These are phyloP conservation scores for Cremastobaeus sp. DNA, from an alignment of 2,888 invertebrate species.

Conservation along the genomic window DNA sequence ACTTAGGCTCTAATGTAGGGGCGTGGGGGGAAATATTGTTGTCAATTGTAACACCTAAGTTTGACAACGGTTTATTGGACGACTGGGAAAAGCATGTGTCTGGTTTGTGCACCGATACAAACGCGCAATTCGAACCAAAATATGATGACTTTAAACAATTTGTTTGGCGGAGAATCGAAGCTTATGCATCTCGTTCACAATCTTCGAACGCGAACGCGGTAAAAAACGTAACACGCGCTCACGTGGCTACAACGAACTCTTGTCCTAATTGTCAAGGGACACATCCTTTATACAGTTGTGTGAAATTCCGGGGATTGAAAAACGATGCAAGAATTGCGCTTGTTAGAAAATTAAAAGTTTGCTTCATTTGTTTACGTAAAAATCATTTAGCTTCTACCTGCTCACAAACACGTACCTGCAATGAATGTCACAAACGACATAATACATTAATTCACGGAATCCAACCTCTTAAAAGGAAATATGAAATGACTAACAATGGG, in stretches of 20 bases:
- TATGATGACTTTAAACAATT: background rate
- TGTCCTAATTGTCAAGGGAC: background rate
- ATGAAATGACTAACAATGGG: too few species aligned
- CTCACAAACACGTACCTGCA: slow-evolving; percentile 7
- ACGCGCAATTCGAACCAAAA: background rate
- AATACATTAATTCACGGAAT: background rate
- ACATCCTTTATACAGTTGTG: slow-evolving; percentile 1
- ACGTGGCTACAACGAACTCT: background rate
- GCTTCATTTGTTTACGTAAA: slow-evolving; percentile 20
- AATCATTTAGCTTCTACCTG: slow-evolving; percentile 4
- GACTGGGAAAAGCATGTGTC: background rate
- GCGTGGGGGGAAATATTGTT: too few species aligned
- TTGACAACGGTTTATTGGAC: background rate
- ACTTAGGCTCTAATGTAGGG: too few species aligned
- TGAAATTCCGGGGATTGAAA: background rate
- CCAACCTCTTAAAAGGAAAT: background rate
- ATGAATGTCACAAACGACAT: background rate
- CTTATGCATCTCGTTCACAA: background rate
- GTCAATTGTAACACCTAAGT: too few species aligned
- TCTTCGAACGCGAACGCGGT: too few species aligned
- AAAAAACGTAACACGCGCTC: too few species aligned
- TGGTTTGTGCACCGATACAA: too few species aligned
- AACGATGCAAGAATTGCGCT: background rate
- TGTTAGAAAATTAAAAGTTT: slow-evolving; percentile 2
- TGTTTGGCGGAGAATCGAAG: background rate